phyloP scores from a whole-genome alignment of 2,888 invertebrate species.

The Pecten maximus region DNA sequence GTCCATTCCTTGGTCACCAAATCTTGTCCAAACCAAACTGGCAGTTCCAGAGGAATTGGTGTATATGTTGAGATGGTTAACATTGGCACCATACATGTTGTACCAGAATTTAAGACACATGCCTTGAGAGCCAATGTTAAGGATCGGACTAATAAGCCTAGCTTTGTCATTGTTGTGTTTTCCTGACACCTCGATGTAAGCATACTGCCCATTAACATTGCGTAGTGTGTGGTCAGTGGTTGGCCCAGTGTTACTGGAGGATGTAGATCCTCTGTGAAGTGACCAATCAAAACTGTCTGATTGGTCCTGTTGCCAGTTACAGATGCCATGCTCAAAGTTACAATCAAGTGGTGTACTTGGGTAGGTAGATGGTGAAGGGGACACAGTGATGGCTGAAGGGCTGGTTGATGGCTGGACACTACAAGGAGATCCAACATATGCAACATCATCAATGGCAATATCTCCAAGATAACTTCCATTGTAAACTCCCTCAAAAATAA shows the following conservation, averaged over 20 bases:
- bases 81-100: constrained; percentile 80
- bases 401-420: constrained; percentile 47
- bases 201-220: constrained; percentile 71
- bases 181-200: constrained; percentile 70
- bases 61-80: constrained; percentile 75
- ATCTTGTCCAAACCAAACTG: constrained; percentile 66
- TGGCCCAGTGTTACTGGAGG: constrained; percentile 74
- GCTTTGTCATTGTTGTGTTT: constrained; percentile 68
- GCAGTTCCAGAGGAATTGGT: constrained; percentile 52
- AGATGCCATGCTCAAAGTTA: constrained; percentile 75
- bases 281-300: constrained; percentile 78
- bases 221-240: constrained; percentile 77
- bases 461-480: constrained; percentile 75
- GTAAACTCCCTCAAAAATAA: constrained; percentile 78
- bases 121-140: constrained; percentile 61
- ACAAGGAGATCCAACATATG: constrained; percentile 60
- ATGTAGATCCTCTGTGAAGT: constrained; percentile 66
- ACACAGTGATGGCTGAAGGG: constrained; percentile 51
- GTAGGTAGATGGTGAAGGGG: constrained; percentile 64
- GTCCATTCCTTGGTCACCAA: constrained; percentile 73
- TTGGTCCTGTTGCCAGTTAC: constrained; percentile 76
- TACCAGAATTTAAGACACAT: constrained; percentile 80
- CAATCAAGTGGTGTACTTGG: constrained; percentile 73
- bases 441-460: constrained; percentile 80
- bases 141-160: constrained; percentile 66